Evolutionary conservation across 2,888 invertebrate species (phyloP), one percentile per base, ranked within the genome.

Genomic region (Diogma glabrata): DNA sequence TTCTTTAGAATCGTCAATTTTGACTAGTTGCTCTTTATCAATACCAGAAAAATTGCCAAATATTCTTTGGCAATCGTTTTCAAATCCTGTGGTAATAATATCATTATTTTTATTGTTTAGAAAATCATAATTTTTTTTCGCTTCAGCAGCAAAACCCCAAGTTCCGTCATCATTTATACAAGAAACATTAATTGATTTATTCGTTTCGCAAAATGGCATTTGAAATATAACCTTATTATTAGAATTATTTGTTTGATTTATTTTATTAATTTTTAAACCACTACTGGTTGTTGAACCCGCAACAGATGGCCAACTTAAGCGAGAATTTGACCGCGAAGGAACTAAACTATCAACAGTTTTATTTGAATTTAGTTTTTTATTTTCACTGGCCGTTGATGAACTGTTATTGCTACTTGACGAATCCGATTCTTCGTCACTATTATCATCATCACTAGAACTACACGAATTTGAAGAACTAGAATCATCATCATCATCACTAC

Each of bases 81-180:
- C 22, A n/a, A 43, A 20, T 12, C 20, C 20, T 9, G 46, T 10
- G 20, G 20, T 22, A 23, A 22, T 22, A 9, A 24, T 24, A 7
- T 24, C 9, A 24, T 24, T 24, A 24, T 24, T 24, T 24, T 24
- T 24, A 16, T 46, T 24, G 16, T 22, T 46, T 24, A 46, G 16
- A n/a, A 72, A 73, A 58, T 71, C 71, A 19, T 66, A 64, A 28
- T 68, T 64, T 56, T 77, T 77, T 58, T 74, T 76, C 19, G 77
- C 78, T 56, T 77, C 77, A 20, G 77, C 78, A 5, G 78, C 78
- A 65, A 78, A 78, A 1, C 77, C 78, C 78, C 78, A 78, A 54
- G 9, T 53, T 47, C 52, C 40, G 38, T 53, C 52, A 38, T 46
- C 23, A 24, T 46, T 24, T 22, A 23, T 22, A 22, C 22, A 43